These are phyloP conservation scores for Microplitis deprimator DNA, from an alignment of 2,888 invertebrate species.

Conservation along the genomic window DNA sequence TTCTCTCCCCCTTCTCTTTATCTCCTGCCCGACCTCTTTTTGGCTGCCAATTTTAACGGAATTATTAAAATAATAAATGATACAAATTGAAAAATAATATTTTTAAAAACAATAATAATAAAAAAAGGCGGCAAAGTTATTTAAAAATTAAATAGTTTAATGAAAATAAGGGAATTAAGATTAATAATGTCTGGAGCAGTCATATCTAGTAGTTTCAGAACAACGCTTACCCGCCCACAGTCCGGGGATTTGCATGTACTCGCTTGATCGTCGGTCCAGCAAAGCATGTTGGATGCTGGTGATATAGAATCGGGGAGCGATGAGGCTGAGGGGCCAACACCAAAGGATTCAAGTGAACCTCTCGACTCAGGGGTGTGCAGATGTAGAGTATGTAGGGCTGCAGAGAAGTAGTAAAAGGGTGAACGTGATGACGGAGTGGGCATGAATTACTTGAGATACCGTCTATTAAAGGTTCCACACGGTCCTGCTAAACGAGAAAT, in stretches of 20 bases:
- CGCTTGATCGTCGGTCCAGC: neutral
- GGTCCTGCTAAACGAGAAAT: conserved; percentile 45
- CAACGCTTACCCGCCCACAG: conserved; percentile 23
- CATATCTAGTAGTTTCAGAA: conserved; percentile 1
- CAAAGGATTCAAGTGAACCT: conserved; percentile 15
- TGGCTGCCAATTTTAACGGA: conserved; percentile 23
- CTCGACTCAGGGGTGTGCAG: conserved; percentile 14
- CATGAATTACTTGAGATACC: conserved; percentile 51
- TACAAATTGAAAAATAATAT: conserved; percentile 19
- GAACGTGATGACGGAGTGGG: conserved; percentile 33
- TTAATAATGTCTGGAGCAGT: neutral
- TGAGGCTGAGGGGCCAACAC: neutral
- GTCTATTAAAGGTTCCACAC: conserved; percentile 44
- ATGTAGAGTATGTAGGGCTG: neutral
- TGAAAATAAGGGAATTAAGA: neutral
- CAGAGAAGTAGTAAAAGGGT: conserved; percentile 2
- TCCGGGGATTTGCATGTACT: conserved; percentile 1
- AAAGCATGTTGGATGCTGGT: neutral
- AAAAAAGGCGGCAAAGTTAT: no score
- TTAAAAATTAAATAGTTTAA: no score
- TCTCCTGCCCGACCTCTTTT: neutral
- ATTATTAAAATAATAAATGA: conserved; percentile 37
- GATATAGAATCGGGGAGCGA: neutral
- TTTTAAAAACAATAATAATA: neutral
- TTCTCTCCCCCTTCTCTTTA: conserved; percentile 12